Percentiles rank a stretch among this genome's conserved stretches.
Evolutionary conservation across 2,888 invertebrate species (phyloP).

Genomic region (Marronus borbonicus): DNA sequence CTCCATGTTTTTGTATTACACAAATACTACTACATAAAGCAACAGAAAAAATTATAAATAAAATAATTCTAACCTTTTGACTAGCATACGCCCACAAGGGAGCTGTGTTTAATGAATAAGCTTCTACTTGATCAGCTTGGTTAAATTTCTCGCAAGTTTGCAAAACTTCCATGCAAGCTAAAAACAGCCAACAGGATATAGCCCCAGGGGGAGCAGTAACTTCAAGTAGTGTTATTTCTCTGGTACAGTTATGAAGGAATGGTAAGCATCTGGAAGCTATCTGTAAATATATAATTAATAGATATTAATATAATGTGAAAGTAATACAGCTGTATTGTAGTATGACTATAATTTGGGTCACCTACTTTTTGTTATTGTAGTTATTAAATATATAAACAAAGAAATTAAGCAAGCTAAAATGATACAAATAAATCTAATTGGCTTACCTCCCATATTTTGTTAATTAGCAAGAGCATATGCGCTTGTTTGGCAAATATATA

Average conservation of each 20-base stretch:
- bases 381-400: conserved; percentile 6
- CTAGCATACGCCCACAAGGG: conserved; percentile 91
- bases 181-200: conserved; percentile 92
- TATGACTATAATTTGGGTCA: conserved; percentile 1
- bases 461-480: conserved; percentile 82
- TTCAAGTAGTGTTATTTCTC: conserved; percentile 87
- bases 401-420: background rate
- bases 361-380: conserved; percentile 25
- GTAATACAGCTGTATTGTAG: background rate
- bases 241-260: conserved; percentile 91
- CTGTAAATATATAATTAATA: conserved; percentile 66
- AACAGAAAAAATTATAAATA: background rate
- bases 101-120: conserved; percentile 89
- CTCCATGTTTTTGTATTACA: too few species aligned
- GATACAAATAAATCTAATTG: background rate
- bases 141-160: conserved; percentile 83
- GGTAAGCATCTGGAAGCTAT: conserved; percentile 91
- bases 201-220: conserved; percentile 87
- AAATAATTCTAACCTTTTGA: conserved; percentile 65
- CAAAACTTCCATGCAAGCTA: conserved; percentile 89
- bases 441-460: conserved; percentile 86
- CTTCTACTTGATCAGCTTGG: conserved; percentile 79
- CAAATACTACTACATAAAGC: background rate
- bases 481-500: conserved; percentile 95
- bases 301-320: conserved; percentile 6